Percentiles rank a stretch among this genome's conserved stretches.
phyloP scores from a whole-genome alignment of 2,888 invertebrate species.

The Didymodactylos carnosus region DNA sequence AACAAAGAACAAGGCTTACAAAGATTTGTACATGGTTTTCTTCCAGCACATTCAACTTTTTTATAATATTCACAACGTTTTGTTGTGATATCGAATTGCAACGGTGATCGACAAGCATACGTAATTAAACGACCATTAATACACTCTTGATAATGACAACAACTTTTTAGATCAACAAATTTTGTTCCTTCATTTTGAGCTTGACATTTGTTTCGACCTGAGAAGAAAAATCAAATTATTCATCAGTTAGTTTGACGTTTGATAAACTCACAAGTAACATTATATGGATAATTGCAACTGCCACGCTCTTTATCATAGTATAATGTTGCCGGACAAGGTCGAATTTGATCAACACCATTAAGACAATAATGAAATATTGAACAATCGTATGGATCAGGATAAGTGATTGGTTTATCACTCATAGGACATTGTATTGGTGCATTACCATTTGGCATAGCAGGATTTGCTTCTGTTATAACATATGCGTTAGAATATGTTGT shows the following conservation, averaged over 20 bases:
- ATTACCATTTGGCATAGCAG: neutral
- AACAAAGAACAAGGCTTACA: neutral
- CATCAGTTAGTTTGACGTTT: neutral
- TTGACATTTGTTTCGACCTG: slow-evolving; percentile 8
- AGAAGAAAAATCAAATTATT: neutral
- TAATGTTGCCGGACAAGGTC: slow-evolving; percentile 1
- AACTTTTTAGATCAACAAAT: slow-evolving; percentile 10
- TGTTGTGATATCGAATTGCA: slow-evolving; percentile 1
- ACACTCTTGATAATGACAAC: slow-evolving; percentile 14
- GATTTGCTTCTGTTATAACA: neutral
- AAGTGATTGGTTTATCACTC: neutral
- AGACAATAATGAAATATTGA: slow-evolving; percentile 13
- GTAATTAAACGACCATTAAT: neutral
- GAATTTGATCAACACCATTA: slow-evolving; percentile 5
- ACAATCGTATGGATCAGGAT: slow-evolving; percentile 13
- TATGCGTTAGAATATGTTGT: neutral
- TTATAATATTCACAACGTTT: slow-evolving; percentile 6
- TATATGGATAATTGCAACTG: slow-evolving; percentile 7
- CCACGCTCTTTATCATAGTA: slow-evolving; percentile 7
- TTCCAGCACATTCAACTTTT: slow-evolving; percentile 14
- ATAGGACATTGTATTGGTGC: slow-evolving; percentile 8
- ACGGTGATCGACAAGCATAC: slow-evolving; percentile 5
- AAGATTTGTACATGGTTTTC: slow-evolving; percentile 8
- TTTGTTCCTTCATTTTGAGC: slow-evolving; percentile 4
- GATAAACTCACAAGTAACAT: neutral